Conservation (phyloP, 1,140 invertebrate species). For the Ceratoteleas bidentatus region DNA sequence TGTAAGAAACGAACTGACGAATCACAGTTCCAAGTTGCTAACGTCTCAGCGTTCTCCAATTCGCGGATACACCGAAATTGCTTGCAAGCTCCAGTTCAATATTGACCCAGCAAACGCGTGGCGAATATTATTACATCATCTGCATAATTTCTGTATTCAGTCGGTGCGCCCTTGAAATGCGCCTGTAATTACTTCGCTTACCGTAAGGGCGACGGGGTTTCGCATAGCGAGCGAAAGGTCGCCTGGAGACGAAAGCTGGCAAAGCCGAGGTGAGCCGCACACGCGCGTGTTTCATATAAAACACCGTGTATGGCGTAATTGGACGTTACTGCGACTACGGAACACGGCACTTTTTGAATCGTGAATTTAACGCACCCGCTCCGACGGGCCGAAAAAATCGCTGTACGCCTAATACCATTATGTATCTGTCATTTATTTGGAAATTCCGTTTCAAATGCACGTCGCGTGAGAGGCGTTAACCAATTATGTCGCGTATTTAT, state of each 20-base stretch:
- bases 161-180: conserved; percentile 75
- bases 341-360: conserved; percentile 49
- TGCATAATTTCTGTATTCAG: conserved; percentile 79
- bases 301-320: conserved; percentile 75
- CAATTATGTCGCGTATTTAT: conserved; percentile 22
- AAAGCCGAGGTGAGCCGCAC: conserved; percentile 54
- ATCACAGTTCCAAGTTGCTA: too few relatives aligned
- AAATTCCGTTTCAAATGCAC: conserved; percentile 46
- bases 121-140: conserved; percentile 79
- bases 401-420: conserved; percentile 44
- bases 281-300: conserved; percentile 73
- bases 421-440: conserved; percentile 37
- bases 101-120: conserved; percentile 79
- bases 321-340: conserved; percentile 68
- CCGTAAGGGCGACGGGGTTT: conserved; percentile 69
- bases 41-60: conserved; percentile 37
- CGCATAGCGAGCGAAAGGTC: conserved; percentile 59
- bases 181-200: conserved; percentile 78
- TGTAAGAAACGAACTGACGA: not conserved
- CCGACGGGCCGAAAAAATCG: conserved; percentile 39
- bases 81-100: conserved; percentile 76
- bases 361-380: conserved; percentile 49
- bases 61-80: conserved; percentile 68
- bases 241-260: conserved; percentile 53
- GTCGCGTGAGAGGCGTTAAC: conserved; percentile 28